Percentiles rank a stretch among this genome's conserved stretches.
Conservation (phyloP, 2,113 vertebrate species). For the Gorsachius goisagi region DNA sequence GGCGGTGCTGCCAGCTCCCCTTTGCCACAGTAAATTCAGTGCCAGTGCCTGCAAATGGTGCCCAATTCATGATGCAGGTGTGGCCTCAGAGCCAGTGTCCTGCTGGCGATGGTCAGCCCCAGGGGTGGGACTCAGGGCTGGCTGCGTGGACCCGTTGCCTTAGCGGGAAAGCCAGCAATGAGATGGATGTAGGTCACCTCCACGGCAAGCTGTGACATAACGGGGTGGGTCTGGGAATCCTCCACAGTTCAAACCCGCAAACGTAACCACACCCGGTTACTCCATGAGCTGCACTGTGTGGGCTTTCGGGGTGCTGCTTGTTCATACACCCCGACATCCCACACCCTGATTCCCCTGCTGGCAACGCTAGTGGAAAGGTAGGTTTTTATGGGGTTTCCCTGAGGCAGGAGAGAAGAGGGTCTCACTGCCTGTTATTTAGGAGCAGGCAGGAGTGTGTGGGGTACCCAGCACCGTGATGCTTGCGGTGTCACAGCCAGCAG, state of each 20-base stretch:
- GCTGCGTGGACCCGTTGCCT: neutral
- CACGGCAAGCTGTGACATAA: neutral
- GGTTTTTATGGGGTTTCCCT: neutral
- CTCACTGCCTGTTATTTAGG: neutral
- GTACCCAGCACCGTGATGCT: neutral
- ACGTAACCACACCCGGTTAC: neutral
- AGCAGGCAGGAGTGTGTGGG: neutral
- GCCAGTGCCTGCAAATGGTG: neutral
- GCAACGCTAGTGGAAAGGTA: neutral
- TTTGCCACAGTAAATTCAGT: neutral
- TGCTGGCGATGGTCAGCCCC: neutral
- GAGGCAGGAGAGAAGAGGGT: neutral
- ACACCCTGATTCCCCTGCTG: neutral
- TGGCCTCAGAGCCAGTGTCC: neutral
- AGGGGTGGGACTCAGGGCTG: neutral
- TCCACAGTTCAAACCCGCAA: neutral
- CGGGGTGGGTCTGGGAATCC: neutral
- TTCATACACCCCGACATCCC: rapidly evolving
- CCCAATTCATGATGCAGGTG: neutral
- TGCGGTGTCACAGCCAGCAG: neutral
- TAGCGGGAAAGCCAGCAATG: neutral
- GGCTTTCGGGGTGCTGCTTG: neutral
- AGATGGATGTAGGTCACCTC: neutral
- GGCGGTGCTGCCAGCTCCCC: neutral
- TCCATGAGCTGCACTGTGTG: neutral